Evolutionary conservation across 1,140 invertebrate species (phyloP), one percentile per base, ranked within the genome.

Genomic region (Zaprionus camerounensis): DNA sequence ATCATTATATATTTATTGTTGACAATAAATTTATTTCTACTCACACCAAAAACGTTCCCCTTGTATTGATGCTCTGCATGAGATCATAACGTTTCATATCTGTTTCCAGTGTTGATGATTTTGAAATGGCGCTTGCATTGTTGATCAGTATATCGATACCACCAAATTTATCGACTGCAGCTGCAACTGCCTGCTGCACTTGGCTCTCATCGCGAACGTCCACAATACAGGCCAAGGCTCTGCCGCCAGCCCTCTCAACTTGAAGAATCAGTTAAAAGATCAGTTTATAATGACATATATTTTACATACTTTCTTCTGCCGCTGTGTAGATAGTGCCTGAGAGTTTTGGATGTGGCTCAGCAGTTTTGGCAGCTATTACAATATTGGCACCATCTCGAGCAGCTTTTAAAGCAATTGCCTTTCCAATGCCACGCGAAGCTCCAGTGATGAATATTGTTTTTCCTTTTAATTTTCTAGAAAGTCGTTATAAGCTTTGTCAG

Each of bases 291-390:
- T 64, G 13, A 70, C 2, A 12, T 22, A 22, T 71, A 41, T 44
- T n/a, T 22, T 58, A 66, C 94, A 93, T 95, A 98, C 98, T 96
- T 95, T 99, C 99, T 94, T 98, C 95, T 7, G 98, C 98, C 55
- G 98, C 98, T 9, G 97, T 96, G 92, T 98, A 99, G 93, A 99
- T 99, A n/a, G 99, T 99, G 72, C 99, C 99, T 36, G 98, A 97
- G 46, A 99, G 93, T 94, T 99, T 99, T 4, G 98, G 97, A 95
- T 99, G 98, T 1, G 97, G 95, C 83, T 97, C 95, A 5, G 96
- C 96, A 26, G 98, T 99, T 95, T 99, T 99, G 1, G 98, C 98
- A 65, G 98, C 98, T 81, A 99, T 95, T 3, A 99, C 96, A 82
- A 99, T 94, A 94, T 99, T 99, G 0, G 98, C 98, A 57, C 98